These are phyloP conservation scores for Holothuria leucospilota DNA, from an alignment of 53 echinoderm and acorn worm genomes.

Conservation along the genomic window DNA sequence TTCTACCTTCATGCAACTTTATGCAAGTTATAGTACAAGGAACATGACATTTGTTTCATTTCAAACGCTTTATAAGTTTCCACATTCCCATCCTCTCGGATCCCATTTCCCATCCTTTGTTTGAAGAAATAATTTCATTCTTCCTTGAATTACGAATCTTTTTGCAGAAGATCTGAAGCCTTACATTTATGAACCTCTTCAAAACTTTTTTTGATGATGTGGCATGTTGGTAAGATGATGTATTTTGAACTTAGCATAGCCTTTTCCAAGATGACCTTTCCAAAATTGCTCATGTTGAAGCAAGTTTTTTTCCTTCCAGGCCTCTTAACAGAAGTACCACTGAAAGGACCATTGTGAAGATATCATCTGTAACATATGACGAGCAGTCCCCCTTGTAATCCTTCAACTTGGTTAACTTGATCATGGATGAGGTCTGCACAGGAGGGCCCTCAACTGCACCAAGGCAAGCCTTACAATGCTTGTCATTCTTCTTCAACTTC, in stretches of 20 bases:
- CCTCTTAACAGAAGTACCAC: neutral
- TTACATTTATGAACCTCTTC: neutral
- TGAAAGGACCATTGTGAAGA: too few relatives aligned
- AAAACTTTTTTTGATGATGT: neutral
- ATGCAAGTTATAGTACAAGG: too few relatives aligned
- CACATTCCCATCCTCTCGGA: too few relatives aligned
- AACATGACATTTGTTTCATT: too few relatives aligned
- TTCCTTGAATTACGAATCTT: neutral
- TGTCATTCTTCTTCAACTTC: constrained; percentile 48
- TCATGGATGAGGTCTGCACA: neutral
- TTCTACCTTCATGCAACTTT: too few relatives aligned
- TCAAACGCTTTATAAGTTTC: too few relatives aligned
- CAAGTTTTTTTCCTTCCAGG: neutral
- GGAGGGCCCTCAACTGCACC: neutral
- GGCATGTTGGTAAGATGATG: neutral
- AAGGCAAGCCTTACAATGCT: constrained; percentile 22
- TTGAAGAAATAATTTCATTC: too few relatives aligned
- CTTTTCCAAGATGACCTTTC: neutral
- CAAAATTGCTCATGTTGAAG: neutral
- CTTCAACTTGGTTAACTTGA: neutral
- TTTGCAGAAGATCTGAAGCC: neutral
- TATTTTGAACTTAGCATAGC: neutral
- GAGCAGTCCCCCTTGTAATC: neutral
- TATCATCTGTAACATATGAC: neutral
- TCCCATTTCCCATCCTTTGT: too few relatives aligned